Evolutionary conservation across 1,140 invertebrate genomes (phyloP), one percentile per base, ranked within the genome.

Genomic region (Chironomus tepperi): DNA sequence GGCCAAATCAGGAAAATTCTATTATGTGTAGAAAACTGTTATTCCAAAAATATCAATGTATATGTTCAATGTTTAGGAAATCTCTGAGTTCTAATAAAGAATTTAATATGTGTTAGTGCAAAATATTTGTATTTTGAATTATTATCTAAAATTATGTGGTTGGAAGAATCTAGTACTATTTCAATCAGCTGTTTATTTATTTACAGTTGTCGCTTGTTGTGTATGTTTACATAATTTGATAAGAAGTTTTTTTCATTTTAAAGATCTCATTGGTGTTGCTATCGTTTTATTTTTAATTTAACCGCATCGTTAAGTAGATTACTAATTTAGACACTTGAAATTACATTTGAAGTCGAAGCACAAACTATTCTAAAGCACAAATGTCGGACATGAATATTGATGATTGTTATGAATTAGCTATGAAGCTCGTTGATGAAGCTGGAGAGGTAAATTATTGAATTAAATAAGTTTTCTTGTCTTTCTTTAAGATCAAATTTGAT

Each of bases 401-500:
- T 47, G 79, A 83, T 74, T 87, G 81, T 77, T 86, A 84, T 74
- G 79, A 85, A 21, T 78, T 81, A 7, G 83, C 83, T 18, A 78
- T 85, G 75, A 79, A 81, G 74, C 77, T 87, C 19, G 83, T 84
- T 2, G 83, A 86, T 75, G 79, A 84, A 77, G 86, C 86, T 57
- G 87, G 86, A 64, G 77, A 84, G 78, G 87, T 88, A 80, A 70
- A 10, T 10, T 2, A 2, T 57, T 57, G 47, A 57, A 10, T 1
- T n/a, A 2, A 57, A 1, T 57, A 12, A 57, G 10, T 57, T 57
- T 57, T n/a, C n/a, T 34, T 5, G 34, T 74, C 7, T 16, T 12
- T 7, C 7, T 67, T 42, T 18, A 42, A 18, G 10, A n/a, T 18
- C 1, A 16, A 2, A 16, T 42, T n/a, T 73, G 0, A 76, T 78